Percentiles rank a stretch among this genome's conserved stretches.
These are phyloP conservation scores for Myiozetetes cayanensis DNA, from an alignment of 2,113 vertebrate genomes.

Conservation along the genomic window DNA sequence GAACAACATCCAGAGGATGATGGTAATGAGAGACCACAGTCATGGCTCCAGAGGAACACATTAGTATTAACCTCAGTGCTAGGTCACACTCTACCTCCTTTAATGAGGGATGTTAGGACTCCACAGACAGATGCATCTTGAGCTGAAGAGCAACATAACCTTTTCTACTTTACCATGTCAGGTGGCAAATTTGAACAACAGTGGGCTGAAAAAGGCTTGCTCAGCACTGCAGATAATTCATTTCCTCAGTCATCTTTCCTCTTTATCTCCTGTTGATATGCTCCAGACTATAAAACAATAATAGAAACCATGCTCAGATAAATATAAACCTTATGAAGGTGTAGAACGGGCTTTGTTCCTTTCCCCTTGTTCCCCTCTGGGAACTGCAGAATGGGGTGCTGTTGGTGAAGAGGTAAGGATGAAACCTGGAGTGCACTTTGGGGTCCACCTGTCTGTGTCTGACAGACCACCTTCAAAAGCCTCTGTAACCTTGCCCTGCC, in stretches of 20 bases:
- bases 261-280: conserved; percentile 5
- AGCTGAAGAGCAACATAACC: conserved; percentile 19
- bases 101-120: conserved; percentile 42
- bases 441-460: background rate
- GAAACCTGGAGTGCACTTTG: background rate
- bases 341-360: background rate
- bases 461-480: background rate
- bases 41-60: background rate
- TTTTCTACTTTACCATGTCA: conserved; percentile 49
- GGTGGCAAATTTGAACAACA: conserved; percentile 46
- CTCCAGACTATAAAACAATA: conserved; percentile 7
- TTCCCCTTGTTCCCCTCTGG: background rate
- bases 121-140: background rate
- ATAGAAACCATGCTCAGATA: background rate
- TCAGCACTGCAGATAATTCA: conserved; percentile 31
- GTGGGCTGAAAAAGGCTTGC: conserved; percentile 6
- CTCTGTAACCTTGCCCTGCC: background rate
- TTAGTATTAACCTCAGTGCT: background rate
- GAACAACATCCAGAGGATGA: conserved; percentile 2
- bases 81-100: conserved; percentile 18
- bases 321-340: background rate
- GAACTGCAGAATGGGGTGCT: background rate
- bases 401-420: background rate
- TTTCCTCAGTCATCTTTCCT: conserved; percentile 35
- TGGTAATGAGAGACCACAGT: background rate